Conservation (phyloP, 2,888 invertebrate genomes). For the Gari tellinella region DNA sequence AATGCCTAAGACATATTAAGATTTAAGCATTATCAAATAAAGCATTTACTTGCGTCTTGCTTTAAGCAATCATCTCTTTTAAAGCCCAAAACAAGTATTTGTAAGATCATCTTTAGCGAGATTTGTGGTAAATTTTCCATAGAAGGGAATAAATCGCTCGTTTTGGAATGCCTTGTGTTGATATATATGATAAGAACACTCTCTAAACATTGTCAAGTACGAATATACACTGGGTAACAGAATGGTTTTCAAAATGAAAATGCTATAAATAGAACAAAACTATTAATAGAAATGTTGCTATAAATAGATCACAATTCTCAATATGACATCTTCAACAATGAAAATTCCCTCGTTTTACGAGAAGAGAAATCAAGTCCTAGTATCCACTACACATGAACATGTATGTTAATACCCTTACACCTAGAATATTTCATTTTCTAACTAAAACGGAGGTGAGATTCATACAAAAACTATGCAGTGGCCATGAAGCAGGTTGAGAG, state of each 20-base stretch:
- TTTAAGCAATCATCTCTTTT: too few relatives aligned
- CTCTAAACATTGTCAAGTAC: slow-evolving; percentile 1
- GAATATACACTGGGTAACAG: too few relatives aligned
- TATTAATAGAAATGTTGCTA: not conserved
- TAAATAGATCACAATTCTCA: slow-evolving; percentile 13
- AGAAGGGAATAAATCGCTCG: too few relatives aligned
- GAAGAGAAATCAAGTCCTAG: slow-evolving; percentile 19
- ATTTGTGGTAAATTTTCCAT: too few relatives aligned
- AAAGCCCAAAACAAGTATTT: too few relatives aligned
- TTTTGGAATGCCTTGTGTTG: slow-evolving; percentile 7
- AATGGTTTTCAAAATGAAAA: too few relatives aligned
- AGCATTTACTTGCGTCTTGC: too few relatives aligned
- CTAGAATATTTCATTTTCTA: slow-evolving; percentile 11
- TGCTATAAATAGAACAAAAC: too few relatives aligned
- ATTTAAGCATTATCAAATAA: too few relatives aligned
- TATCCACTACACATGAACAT: not conserved
- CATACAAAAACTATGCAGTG: slow-evolving; percentile 3
- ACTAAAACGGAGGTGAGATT: slow-evolving; percentile 22
- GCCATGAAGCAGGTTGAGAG: too few relatives aligned
- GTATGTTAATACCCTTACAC: slow-evolving; percentile 28
- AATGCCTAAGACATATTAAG: too few relatives aligned
- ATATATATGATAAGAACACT: slow-evolving; percentile 5
- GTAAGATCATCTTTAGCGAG: too few relatives aligned
- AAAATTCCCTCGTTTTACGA: slow-evolving; percentile 35
- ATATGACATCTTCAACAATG: not conserved